phyloP scores from a whole-genome alignment of 23 tunicate genomes.

The Botrylloides violaceus region DNA sequence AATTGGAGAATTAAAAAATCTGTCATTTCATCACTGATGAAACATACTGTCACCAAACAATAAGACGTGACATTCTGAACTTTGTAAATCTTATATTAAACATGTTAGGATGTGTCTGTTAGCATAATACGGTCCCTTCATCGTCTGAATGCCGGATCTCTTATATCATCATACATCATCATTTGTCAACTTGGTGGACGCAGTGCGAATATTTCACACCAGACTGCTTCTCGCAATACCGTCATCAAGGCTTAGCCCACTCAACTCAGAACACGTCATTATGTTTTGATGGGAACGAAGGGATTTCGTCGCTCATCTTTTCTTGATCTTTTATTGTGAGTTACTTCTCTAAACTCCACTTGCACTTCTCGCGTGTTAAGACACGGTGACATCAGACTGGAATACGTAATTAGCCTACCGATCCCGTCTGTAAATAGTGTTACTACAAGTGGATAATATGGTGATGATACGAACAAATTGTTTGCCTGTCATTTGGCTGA shows the following conservation, averaged over 20 bases:
- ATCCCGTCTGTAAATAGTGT: neutral
- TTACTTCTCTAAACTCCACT: neutral
- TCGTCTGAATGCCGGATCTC: neutral
- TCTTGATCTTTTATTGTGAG: neutral
- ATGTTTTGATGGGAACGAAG: neutral
- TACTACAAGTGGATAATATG: neutral
- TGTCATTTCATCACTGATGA: slow-evolving; percentile 1
- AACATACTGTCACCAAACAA: neutral
- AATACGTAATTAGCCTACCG: neutral
- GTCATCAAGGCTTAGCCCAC: slow-evolving; percentile 4
- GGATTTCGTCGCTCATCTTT: neutral
- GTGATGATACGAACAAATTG: neutral
- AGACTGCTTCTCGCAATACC: neutral
- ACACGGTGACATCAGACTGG: neutral
- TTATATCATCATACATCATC: neutral
- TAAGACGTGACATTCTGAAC: neutral
- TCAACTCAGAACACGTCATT: neutral
- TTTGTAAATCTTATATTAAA: neutral
- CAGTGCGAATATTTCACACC: neutral
- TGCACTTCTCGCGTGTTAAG: neutral
- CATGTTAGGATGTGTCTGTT: neutral
- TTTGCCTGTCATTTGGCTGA: neutral
- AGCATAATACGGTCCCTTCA: neutral
- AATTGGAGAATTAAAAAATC: neutral
- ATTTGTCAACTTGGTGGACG: slow-evolving; percentile 1